Percentiles rank a stretch among this genome's conserved stretches.
These are phyloP conservation scores for Spatulosminthurus flaviceps DNA, from an alignment of 2,888 invertebrate species.

Conservation along the genomic window DNA sequence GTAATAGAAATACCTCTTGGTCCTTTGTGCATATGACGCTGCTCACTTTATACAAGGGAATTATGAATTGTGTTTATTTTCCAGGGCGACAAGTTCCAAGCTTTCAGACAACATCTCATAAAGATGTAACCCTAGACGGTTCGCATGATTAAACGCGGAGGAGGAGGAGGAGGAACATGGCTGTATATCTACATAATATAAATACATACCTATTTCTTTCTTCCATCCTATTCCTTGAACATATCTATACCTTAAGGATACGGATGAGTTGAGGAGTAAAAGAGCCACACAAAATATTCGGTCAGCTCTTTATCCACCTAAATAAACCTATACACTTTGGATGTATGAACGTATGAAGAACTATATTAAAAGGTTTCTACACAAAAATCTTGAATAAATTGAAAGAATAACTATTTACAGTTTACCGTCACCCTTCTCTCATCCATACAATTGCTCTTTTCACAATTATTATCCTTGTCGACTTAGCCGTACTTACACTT, in stretches of 20 bases:
- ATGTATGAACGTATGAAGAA: background rate
- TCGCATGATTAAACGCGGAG: slow-evolving; percentile 19
- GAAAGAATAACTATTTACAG: slow-evolving; percentile 36
- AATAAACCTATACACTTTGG: too few species aligned
- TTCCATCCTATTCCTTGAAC: background rate
- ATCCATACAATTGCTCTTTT: background rate
- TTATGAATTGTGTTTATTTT: background rate
- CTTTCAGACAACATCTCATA: background rate
- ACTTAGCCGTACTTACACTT: slow-evolving; percentile 24
- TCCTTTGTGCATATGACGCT: too few species aligned
- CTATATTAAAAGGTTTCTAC: background rate
- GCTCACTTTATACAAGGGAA: too few species aligned
- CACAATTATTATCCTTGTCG: slow-evolving; percentile 12
- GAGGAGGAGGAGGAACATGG: too few species aligned
- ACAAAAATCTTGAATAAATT: slow-evolving; percentile 24
- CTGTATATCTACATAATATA: too few species aligned
- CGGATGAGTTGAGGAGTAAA: slow-evolving; percentile 27
- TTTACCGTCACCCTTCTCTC: slow-evolving; percentile 29
- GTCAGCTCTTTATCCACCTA: background rate
- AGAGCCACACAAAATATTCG: slow-evolving; percentile 10
- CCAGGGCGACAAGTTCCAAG: slow-evolving; percentile 16
- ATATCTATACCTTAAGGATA: background rate
- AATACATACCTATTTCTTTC: slow-evolving; percentile 25
- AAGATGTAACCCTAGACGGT: slow-evolving; percentile 20
- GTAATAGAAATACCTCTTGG: too few species aligned